These are phyloP conservation scores for Leptoclinus maculatus DNA, from an alignment of 2,797 vertebrate species.

Conservation along the genomic window DNA sequence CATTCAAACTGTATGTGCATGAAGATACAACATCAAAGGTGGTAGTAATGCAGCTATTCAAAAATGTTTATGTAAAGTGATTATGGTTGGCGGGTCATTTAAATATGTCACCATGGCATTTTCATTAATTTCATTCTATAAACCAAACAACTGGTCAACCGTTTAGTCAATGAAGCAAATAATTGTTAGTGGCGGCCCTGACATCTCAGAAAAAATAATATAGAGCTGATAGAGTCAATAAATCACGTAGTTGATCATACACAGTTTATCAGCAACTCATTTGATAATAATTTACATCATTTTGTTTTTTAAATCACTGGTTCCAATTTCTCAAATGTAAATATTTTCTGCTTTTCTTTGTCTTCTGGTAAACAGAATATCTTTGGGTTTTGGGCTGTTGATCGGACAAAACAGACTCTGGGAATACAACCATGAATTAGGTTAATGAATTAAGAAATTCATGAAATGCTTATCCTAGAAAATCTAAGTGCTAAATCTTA, in stretches of 20 bases:
- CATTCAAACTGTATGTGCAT: neutral
- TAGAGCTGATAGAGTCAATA: neutral
- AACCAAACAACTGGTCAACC: neutral
- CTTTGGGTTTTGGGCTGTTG: neutral
- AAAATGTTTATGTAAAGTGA: neutral
- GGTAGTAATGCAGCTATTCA: neutral
- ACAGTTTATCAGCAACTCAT: neutral
- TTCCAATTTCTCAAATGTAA: neutral
- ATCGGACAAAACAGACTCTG: neutral
- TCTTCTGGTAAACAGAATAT: neutral
- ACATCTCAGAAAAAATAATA: neutral
- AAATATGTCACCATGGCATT: neutral
- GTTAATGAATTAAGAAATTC: neutral
- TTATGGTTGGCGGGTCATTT: neutral
- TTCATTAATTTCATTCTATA: neutral
- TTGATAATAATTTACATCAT: neutral
- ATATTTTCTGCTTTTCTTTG: neutral
- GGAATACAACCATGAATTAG: neutral
- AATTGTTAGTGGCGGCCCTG: neutral
- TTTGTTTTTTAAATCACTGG: neutral
- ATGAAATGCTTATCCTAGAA: neutral
- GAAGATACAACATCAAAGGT: neutral
- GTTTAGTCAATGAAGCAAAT: neutral
- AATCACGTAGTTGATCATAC: neutral
- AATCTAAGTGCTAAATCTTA: neutral